Percentiles rank a stretch among this genome's conserved stretches.
Conservation (phyloP, 2,888 invertebrate genomes). For the Cinara cedri region DNA sequence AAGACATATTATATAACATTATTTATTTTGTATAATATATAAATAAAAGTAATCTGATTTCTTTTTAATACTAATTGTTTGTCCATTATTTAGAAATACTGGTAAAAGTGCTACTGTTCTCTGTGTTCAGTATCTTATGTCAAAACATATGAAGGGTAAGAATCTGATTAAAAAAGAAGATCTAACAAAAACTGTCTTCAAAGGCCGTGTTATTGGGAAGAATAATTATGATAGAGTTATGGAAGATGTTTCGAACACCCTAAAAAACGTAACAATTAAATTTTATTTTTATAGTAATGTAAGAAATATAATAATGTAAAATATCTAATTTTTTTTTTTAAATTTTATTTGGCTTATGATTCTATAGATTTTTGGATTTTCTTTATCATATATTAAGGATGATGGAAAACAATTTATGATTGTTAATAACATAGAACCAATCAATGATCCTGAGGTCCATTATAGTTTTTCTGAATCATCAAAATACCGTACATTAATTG, state of each 20-base stretch:
- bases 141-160: conserved; percentile 22
- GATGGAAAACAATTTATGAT: conserved; percentile 39
- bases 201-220: conserved; percentile 3
- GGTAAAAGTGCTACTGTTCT: background rate
- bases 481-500: conserved; percentile 33
- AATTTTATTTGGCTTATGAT: background rate
- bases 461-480: background rate
- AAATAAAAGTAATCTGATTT: conserved; percentile 59
- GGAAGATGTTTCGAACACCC: conserved; percentile 12
- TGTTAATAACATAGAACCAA: conserved; percentile 26
- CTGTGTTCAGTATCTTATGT: conserved; percentile 37
- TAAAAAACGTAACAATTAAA: conserved; percentile 23
- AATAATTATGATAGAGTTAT: conserved; percentile 39
- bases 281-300: background rate
- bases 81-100: conserved; percentile 25
- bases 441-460: background rate
- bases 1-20: background rate
- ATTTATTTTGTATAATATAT: conserved; percentile 56
- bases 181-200: conserved; percentile 32
- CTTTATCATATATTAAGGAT: conserved; percentile 7
- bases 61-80: background rate
- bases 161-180: conserved; percentile 28
- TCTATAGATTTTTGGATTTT: conserved; percentile 43
- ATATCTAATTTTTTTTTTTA: background rate
- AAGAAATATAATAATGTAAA: background rate